These are phyloP conservation scores for Drosophila triauraria DNA, from an alignment of 1,140 invertebrate genomes.

Conservation along the genomic window DNA sequence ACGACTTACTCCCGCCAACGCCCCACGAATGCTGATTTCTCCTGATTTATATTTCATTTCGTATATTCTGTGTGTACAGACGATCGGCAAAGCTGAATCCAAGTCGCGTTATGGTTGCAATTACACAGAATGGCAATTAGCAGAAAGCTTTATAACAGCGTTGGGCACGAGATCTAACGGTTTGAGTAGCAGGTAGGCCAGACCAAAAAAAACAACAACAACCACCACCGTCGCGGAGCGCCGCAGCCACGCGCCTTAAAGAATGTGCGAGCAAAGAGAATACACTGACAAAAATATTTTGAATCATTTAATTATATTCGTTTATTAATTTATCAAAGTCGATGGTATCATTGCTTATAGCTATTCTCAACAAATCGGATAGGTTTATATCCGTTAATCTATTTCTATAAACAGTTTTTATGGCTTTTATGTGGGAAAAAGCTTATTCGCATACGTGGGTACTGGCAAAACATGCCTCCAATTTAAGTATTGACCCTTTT, in stretches of 20 bases:
- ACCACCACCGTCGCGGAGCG: too few relatives aligned
- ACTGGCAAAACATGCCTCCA: background rate
- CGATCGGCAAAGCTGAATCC: slow-evolving; percentile 25
- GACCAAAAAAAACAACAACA: too few relatives aligned
- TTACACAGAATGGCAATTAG: slow-evolving; percentile 60
- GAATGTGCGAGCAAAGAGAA: too few relatives aligned
- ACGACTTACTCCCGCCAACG: slow-evolving; percentile 37
- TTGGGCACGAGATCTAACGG: too few relatives aligned
- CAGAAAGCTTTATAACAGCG: too few relatives aligned
- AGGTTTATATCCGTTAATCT: background rate
- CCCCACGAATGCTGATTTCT: slow-evolving; percentile 34
- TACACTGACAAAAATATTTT: too few relatives aligned
- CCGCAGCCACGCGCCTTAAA: too few relatives aligned
- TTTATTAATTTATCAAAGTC: too few relatives aligned
- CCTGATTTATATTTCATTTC: slow-evolving; percentile 11
- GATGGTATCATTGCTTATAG: too few relatives aligned
- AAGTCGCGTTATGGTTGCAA: slow-evolving; percentile 22
- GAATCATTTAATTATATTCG: too few relatives aligned
- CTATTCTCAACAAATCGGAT: too few relatives aligned
- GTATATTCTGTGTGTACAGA: background rate
- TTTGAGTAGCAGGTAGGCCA: too few relatives aligned
- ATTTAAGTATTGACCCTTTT: background rate
- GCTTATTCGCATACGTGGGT: background rate
- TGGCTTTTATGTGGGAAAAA: background rate
- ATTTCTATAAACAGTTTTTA: slow-evolving; percentile 2